These are phyloP conservation scores for Hydraecia micacea DNA, from an alignment of 2,888 invertebrate species.

Conservation along the genomic window DNA sequence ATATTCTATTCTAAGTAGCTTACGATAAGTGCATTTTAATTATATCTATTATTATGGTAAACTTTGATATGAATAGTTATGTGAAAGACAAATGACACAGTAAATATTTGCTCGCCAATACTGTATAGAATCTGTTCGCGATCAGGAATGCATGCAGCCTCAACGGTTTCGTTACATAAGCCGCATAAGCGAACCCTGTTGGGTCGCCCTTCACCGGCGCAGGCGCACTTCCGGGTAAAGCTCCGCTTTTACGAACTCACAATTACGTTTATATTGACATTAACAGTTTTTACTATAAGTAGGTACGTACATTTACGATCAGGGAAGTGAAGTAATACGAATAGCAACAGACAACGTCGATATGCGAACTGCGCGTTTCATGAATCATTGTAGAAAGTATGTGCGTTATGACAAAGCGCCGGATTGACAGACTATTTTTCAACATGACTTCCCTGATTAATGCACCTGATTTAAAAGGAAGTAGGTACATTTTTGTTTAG, in stretches of 20 bases:
- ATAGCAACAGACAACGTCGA: constrained; percentile 26
- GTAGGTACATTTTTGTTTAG: not conserved
- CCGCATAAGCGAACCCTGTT: constrained; percentile 56
- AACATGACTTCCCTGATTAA: constrained; percentile 29
- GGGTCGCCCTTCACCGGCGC: constrained; percentile 59
- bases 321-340: constrained; percentile 34
- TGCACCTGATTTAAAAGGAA: not conserved
- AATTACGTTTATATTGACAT: constrained; percentile 36
- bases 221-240: constrained; percentile 57
- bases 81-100: not conserved
- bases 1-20: not conserved
- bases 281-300: constrained; percentile 38
- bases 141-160: constrained; percentile 45
- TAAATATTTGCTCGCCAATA: constrained; percentile 2
- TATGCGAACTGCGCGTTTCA: constrained; percentile 15
- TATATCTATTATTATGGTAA: no score
- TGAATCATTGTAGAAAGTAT: constrained; percentile 47
- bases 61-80: not conserved
- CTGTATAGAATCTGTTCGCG: constrained; percentile 16
- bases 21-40: not conserved
- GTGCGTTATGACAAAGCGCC: constrained; percentile 17
- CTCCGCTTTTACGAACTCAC: constrained; percentile 44
- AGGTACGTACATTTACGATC: constrained; percentile 24
- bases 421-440: constrained; percentile 11
- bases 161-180: constrained; percentile 53